Evolutionary conservation across 2,113 vertebrate genomes (phyloP), one percentile per base, ranked within the genome.

Genomic region (Passer domesticus): DNA sequence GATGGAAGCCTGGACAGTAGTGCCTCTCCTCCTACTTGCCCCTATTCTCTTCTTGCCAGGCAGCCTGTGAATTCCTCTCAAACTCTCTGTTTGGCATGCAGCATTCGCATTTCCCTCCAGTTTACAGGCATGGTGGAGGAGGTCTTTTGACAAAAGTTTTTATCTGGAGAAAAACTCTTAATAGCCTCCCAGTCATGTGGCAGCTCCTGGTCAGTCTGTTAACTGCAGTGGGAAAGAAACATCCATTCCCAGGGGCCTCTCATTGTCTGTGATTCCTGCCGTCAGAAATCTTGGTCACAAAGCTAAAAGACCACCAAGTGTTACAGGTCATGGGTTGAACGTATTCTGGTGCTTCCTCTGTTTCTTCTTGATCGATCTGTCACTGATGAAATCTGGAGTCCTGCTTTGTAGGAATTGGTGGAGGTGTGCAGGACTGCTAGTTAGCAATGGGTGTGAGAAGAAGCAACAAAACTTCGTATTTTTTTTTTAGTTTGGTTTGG

Each of bases 21-120:
- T 63, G 74, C 91, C 72, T 93, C 87, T 92, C 44, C 60, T 93
- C 64, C 92, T 87, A 15, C 77, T 58, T 80, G 39, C 53, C 76
- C 74, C 70, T 87, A 27, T 81, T 87, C 83, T 60, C 35, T 74
- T 90, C 72, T 94, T 94, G 47, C 33, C 37, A 80, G 66, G 33
- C 73, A 94, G 47, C 47, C 43, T 3, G 2, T 60, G 41, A 67
- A 69, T 78, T 86, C 55, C 18, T 28, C 56, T 78, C 60, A 70
- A 27, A n/a, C 28, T 37, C n/a, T 44, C 14, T 63, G 3, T 27
- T 46, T 44, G 41, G 8, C 60, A 49, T 52, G 47, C 12, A 77
- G 56, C 5, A 0, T 52, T 93, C 74, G 23, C 28, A 39, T 62
- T 94, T 90, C 69, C 10, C 15, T 93, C 39, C 37, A 39, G 20